A percentile compares a stretch with the other conserved stretches of the same genome.
These are phyloP conservation scores for Drosophila mauritiana DNA, from an alignment of 1,140 invertebrate species.

Conservation along the genomic window DNA sequence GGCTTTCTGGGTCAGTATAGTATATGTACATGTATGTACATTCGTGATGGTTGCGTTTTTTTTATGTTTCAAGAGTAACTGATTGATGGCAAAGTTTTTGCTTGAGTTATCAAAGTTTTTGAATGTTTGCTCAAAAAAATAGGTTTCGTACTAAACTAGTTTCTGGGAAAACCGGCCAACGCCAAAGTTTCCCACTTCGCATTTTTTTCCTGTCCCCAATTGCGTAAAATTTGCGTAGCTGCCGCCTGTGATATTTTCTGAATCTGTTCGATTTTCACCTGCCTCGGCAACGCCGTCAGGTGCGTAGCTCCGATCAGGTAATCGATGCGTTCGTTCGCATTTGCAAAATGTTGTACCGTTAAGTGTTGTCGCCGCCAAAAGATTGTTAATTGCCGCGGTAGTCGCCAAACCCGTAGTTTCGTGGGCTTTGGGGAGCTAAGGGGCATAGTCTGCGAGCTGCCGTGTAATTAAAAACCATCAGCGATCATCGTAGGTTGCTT, in stretches of 20 bases:
- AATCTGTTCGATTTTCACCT: slow-evolving; percentile 53
- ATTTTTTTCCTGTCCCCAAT: slow-evolving; percentile 50
- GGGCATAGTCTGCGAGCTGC: slow-evolving; percentile 1
- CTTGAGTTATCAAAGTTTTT: slow-evolving; percentile 6
- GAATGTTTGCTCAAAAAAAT: background rate
- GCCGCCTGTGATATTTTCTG: slow-evolving; percentile 7
- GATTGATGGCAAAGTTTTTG: slow-evolving; percentile 32
- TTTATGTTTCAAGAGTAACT: slow-evolving; percentile 25
- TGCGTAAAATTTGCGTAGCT: slow-evolving; percentile 65
- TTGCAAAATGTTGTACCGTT: slow-evolving; percentile 57
- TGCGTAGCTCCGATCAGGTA: slow-evolving; percentile 29
- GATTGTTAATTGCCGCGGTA: slow-evolving; percentile 57
- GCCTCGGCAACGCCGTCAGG: slow-evolving; percentile 31
- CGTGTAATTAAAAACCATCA: slow-evolving; percentile 35
- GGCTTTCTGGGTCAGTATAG: slow-evolving; percentile 60
- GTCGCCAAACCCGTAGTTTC: slow-evolving; percentile 22
- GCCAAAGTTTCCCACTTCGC: background rate
- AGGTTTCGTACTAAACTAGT: background rate
- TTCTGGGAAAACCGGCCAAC: slow-evolving; percentile 11
- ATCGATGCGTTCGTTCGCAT: slow-evolving; percentile 50
- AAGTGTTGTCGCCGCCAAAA: slow-evolving; percentile 61
- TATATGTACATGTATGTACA: too few relatives aligned
- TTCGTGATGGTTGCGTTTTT: slow-evolving; percentile 18
- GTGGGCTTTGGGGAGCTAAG: slow-evolving; percentile 1
- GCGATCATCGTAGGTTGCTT: slow-evolving; percentile 22